phyloP scores from a whole-genome alignment of 23 tunicate genomes.

The Trididemnum clinides region DNA sequence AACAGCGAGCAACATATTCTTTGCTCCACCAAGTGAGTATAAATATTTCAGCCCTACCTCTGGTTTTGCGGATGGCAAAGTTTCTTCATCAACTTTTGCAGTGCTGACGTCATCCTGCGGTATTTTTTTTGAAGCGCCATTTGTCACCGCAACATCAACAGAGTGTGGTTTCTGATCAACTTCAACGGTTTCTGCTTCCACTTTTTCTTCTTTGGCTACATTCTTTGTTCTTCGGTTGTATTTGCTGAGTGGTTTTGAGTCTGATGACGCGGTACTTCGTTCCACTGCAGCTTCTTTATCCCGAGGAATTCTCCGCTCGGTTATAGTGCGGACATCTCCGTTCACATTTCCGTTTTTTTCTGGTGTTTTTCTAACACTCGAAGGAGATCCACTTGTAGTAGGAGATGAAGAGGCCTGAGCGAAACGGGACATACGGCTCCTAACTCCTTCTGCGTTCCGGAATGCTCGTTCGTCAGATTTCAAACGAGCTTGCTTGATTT shows the following conservation, averaged over 20 bases:
- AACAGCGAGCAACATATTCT: too few species aligned
- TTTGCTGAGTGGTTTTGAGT: neutral
- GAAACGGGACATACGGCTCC: slow-evolving; percentile 66
- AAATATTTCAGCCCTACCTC: too few species aligned
- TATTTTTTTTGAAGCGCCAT: too few species aligned
- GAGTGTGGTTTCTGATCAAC: too few species aligned
- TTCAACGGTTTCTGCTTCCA: neutral
- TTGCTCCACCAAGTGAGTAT: too few species aligned
- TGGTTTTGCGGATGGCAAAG: too few species aligned
- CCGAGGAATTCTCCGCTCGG: neutral
- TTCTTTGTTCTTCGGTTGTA: neutral
- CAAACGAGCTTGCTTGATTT: slow-evolving; percentile 4
- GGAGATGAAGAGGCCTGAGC: neutral
- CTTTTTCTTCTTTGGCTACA: neutral
- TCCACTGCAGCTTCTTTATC: neutral
- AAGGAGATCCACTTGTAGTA: slow-evolving; percentile 16
- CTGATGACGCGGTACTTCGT: neutral
- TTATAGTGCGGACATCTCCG: neutral
- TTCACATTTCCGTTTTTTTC: neutral
- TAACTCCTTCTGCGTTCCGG: slow-evolving; percentile 47
- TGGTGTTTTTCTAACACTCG: neutral
- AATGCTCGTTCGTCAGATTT: slow-evolving; percentile 37
- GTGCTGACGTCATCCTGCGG: too few species aligned
- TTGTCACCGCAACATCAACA: too few species aligned
- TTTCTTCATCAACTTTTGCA: too few species aligned